Evolutionary conservation across 2,797 vertebrate genomes (phyloP).

Genomic region (Podargus strigoides): DNA sequence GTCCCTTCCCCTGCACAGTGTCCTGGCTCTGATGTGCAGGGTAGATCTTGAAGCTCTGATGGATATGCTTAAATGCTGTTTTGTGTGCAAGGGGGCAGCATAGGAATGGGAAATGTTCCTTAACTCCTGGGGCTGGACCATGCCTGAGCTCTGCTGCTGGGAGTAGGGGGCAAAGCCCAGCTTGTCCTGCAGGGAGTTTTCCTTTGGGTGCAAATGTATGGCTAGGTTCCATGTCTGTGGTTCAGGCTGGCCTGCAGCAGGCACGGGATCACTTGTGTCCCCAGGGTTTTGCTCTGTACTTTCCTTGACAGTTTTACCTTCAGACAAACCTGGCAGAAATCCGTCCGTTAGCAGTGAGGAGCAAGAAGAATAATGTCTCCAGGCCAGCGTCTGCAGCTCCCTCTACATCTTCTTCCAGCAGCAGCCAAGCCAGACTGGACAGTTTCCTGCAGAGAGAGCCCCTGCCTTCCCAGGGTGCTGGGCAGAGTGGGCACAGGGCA

Average conservation of each 20-base stretch:
- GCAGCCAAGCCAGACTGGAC: slow-evolving; percentile 79
- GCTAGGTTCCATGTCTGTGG: not conserved
- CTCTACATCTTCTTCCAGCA: slow-evolving; percentile 19
- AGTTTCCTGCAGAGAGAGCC: slow-evolving; percentile 78
- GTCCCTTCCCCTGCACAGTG: not conserved
- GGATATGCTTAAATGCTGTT: not conserved
- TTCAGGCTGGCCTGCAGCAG: not conserved
- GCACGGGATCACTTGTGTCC: not conserved
- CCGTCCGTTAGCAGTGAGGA: slow-evolving; percentile 80
- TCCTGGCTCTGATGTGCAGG: not conserved
- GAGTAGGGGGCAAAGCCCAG: not conserved
- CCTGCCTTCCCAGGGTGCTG: not conserved
- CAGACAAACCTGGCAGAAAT: slow-evolving; percentile 84
- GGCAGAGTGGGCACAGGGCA: not conserved
- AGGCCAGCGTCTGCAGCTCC: slow-evolving; percentile 30
- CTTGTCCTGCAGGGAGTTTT: not conserved
- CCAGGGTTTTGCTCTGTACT: not conserved
- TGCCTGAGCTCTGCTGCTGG: not conserved
- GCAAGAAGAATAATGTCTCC: slow-evolving; percentile 81
- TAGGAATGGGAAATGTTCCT: not conserved
- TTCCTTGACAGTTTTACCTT: slow-evolving; percentile 61
- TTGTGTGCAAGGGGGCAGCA: not conserved
- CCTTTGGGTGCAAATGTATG: not conserved
- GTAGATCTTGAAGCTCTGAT: not conserved
- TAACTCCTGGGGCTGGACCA: accelerated